Conservation (phyloP, 2,113 vertebrate genomes). For the Nerophis lumbriciformis region DNA sequence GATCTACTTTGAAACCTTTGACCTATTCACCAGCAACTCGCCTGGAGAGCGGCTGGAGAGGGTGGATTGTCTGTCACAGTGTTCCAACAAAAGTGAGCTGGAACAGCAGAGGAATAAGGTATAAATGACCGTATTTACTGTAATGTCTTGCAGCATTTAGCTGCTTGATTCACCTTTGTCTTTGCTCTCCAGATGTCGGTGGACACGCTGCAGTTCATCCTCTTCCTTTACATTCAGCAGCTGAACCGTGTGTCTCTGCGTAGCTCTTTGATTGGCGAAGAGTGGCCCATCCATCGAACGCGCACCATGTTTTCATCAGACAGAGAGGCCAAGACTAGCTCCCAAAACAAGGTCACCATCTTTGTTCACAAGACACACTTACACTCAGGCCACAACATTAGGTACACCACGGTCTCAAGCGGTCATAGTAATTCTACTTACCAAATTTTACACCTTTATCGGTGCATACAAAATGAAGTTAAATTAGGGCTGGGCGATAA, state of each 20-base stretch:
- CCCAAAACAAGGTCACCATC: constrained; percentile 80
- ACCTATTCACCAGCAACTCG: constrained; percentile 68
- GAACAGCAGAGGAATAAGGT: constrained; percentile 84
- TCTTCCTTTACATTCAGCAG: constrained; percentile 93
- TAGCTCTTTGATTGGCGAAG: constrained; percentile 86
- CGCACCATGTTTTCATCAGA: constrained; percentile 68
- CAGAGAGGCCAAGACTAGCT: constrained; percentile 72
- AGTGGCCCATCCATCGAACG: constrained; percentile 84
- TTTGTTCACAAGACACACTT: too few relatives aligned
- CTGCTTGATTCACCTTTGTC: not conserved
- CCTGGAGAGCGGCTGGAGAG: constrained; percentile 76
- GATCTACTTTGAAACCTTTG: constrained; percentile 93
- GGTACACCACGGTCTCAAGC: not conserved
- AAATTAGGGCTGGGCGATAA: too few relatives aligned
- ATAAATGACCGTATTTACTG: not conserved
- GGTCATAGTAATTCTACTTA: too few relatives aligned
- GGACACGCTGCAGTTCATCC: constrained; percentile 89
- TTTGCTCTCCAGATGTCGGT: constrained; percentile 78
- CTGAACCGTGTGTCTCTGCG: constrained; percentile 86
- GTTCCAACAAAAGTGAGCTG: constrained; percentile 75
- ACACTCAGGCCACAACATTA: not conserved
- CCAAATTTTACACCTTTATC: not conserved
- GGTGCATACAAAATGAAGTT: not conserved
- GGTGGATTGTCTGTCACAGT: constrained; percentile 84
- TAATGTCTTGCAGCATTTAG: too few relatives aligned